Conservation (phyloP, 2,113 vertebrate genomes). For the Sturnus vulgaris region DNA sequence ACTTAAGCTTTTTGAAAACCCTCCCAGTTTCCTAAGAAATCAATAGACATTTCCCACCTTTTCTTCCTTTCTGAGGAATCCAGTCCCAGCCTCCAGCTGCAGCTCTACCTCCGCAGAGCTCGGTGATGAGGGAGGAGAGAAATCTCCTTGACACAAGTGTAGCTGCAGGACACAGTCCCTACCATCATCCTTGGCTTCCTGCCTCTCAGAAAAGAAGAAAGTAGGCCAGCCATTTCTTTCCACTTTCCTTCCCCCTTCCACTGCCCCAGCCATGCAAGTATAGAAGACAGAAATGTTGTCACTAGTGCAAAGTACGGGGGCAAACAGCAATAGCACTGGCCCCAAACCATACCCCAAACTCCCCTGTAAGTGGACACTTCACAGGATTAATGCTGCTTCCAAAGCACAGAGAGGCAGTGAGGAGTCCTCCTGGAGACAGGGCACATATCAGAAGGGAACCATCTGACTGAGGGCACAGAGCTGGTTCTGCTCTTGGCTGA, state of each 20-base stretch:
- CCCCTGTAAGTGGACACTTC: not conserved
- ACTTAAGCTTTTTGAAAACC: not conserved
- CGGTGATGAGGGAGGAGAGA: not conserved
- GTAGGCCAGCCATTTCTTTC: not conserved
- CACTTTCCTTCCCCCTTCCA: not conserved
- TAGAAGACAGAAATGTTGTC: not conserved
- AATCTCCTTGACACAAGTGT: not conserved
- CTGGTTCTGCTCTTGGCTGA: not conserved
- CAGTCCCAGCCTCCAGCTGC: not conserved
- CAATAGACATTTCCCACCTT: slow-evolving; percentile 31
- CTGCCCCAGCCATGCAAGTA: not conserved
- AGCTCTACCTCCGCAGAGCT: not conserved
- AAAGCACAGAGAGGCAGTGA: not conserved
- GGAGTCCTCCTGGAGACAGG: not conserved
- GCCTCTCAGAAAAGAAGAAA: not conserved
- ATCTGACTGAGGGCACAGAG: not conserved
- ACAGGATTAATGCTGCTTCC: not conserved
- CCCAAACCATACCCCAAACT: not conserved
- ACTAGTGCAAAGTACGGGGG: not conserved
- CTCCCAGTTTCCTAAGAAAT: not conserved
- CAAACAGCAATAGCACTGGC: not conserved
- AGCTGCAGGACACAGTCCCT: not conserved
- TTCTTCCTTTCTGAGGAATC: slow-evolving; percentile 64
- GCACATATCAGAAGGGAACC: not conserved
- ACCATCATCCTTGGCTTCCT: not conserved